Percentiles rank a stretch among this genome's conserved stretches.
These are phyloP conservation scores for Lepeophtheirus nordmannii DNA, from an alignment of 2,888 invertebrate genomes.

Conservation along the genomic window DNA sequence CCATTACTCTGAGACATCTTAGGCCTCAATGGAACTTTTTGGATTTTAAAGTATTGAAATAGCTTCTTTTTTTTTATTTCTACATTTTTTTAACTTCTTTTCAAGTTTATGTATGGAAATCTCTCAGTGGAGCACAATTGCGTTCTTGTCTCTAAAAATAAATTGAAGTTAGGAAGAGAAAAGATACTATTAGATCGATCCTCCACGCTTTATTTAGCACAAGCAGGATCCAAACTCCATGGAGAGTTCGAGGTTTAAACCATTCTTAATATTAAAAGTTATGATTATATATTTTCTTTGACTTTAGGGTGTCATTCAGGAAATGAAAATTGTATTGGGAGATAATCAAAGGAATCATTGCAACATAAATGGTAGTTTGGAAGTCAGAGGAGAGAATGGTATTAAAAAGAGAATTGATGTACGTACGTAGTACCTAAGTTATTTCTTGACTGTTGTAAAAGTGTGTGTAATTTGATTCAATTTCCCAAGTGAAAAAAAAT, in stretches of 20 bases:
- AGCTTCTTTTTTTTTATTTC: background rate
- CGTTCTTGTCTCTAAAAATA: background rate
- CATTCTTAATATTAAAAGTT: too few species aligned
- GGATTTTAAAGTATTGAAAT: background rate
- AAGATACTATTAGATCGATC: background rate
- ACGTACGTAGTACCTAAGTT: too few species aligned
- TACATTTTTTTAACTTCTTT: background rate
- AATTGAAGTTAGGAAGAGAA: background rate
- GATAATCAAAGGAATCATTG: too few species aligned
- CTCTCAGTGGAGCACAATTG: background rate
- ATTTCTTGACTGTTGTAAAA: too few species aligned
- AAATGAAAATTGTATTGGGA: too few species aligned
- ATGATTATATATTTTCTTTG: too few species aligned
- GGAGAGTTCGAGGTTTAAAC: background rate
- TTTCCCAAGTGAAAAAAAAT: too few species aligned
- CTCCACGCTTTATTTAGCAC: background rate
- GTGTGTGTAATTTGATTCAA: too few species aligned
- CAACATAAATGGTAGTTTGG: too few species aligned
- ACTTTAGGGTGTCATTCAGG: too few species aligned
- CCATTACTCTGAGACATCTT: background rate
- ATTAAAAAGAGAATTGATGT: too few species aligned
- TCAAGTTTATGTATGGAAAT: background rate
- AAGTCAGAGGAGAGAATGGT: too few species aligned
- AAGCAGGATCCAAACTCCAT: background rate
- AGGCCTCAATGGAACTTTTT: background rate